Evolutionary conservation across 2,113 vertebrate species (phyloP).

Genomic region (Montifringilla adamsi): DNA sequence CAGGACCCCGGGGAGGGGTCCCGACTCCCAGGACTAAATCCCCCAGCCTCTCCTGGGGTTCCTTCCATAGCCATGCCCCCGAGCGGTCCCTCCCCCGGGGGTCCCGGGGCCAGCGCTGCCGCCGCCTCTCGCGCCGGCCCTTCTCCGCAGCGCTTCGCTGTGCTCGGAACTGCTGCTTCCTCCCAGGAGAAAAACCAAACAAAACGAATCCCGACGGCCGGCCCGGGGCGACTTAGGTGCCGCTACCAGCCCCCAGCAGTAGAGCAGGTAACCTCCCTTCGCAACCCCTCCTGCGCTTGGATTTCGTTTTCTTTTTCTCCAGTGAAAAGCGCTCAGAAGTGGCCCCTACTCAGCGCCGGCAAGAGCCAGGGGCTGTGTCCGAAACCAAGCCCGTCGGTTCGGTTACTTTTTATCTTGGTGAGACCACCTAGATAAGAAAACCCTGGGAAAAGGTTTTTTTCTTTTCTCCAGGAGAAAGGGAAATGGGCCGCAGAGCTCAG

Average conservation of each 20-base stretch:
- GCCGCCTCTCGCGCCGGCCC: not conserved
- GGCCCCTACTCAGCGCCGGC: not conserved
- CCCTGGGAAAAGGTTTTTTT: not conserved
- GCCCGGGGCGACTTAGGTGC: not conserved
- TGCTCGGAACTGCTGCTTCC: not conserved
- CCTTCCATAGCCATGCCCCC: not conserved
- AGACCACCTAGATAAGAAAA: not conserved
- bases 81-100: not conserved
- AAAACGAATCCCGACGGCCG: not conserved
- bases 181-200: not conserved
- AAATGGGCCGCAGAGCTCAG: fast-evolving
- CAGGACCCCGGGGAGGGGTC: conserved; percentile 19
- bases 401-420: not conserved
- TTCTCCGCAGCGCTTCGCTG: not conserved
- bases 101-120: not conserved
- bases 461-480: not conserved
- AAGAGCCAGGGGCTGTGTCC: not conserved
- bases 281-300: not conserved
- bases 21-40: not conserved
- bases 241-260: not conserved
- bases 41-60: not conserved
- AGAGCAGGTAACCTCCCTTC: not conserved
- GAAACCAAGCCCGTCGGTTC: not conserved
- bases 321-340: not conserved
- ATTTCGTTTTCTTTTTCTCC: not conserved